phyloP scores from a whole-genome alignment of 2,888 invertebrate species.

The Orthosia incerta region DNA sequence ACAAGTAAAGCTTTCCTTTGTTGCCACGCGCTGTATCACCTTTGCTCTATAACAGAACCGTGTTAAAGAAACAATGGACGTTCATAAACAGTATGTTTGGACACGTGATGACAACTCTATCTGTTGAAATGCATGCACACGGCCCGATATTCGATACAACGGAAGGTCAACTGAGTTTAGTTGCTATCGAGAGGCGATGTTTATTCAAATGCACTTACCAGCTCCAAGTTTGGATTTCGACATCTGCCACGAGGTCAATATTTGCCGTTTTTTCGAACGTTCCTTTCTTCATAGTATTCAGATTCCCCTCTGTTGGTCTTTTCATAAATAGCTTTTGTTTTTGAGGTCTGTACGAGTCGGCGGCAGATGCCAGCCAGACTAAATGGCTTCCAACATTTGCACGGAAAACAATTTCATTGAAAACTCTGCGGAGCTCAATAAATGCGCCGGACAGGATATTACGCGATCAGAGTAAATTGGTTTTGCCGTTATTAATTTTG shows the following conservation, averaged over 20 bases:
- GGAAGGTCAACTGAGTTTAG: conserved; percentile 87
- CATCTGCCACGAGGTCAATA: conserved; percentile 90
- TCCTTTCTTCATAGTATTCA: conserved; percentile 78
- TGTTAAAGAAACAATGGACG: conserved; percentile 50
- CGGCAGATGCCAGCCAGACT: conserved; percentile 63
- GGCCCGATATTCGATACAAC: conserved; percentile 84
- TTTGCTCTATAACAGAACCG: conserved; percentile 48
- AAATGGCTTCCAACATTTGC: conserved; percentile 67
- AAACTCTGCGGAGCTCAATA: conserved; percentile 81
- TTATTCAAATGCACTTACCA: conserved; percentile 90
- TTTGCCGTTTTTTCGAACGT: conserved; percentile 85
- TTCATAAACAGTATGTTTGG: conserved; percentile 74
- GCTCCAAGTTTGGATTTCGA: conserved; percentile 87
- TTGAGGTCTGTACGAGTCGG: conserved; percentile 53
- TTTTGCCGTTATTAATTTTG: conserved; percentile 90
- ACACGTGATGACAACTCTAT: conserved; percentile 87
- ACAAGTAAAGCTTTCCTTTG: conserved; percentile 45
- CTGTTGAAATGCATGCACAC: conserved; percentile 71
- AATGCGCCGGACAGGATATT: conserved; percentile 85
- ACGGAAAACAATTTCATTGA: conserved; percentile 79
- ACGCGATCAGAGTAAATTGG: conserved; percentile 88
- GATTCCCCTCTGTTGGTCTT: conserved; percentile 74
- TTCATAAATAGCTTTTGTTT: conserved; percentile 73
- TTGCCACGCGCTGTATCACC: conserved; percentile 47
- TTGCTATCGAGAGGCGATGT: conserved; percentile 86